Conservation (phyloP, 2,113 vertebrate genomes). For the Scomber colias region DNA sequence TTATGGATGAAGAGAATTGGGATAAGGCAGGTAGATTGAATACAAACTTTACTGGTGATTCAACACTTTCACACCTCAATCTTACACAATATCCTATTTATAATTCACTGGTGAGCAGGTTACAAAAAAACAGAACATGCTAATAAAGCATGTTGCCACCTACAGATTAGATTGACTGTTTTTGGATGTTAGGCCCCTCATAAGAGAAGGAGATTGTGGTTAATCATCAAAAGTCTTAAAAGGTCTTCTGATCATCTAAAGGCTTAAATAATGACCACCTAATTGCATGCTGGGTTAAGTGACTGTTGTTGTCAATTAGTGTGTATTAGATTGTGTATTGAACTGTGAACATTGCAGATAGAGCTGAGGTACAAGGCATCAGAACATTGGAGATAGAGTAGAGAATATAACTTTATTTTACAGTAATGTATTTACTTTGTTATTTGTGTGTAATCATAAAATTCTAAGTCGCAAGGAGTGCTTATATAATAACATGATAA, state of each 20-base stretch:
- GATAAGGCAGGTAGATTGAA: too few species aligned
- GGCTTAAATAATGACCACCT: conserved; percentile 38
- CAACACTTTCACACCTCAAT: too few species aligned
- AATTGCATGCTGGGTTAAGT: conserved; percentile 50
- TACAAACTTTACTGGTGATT: too few species aligned
- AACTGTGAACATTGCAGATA: not conserved
- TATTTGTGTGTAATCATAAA: too few species aligned
- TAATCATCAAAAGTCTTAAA: conserved; percentile 53
- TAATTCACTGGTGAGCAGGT: too few species aligned
- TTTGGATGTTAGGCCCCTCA: not conserved
- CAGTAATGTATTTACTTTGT: too few species aligned
- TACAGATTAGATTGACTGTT: conserved; percentile 5
- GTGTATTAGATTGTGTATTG: not conserved
- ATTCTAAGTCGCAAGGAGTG: too few species aligned
- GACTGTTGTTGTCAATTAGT: conserved; percentile 39
- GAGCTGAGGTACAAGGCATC: not conserved
- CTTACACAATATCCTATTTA: too few species aligned
- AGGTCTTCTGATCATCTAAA: conserved; percentile 33
- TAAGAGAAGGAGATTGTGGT: conserved; percentile 45
- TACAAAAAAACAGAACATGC: too few species aligned
- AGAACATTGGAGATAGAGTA: not conserved
- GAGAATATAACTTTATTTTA: not conserved
- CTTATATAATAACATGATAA: too few species aligned
- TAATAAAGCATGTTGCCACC: too few species aligned
- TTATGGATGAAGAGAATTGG: too few species aligned